A percentile compares a stretch with the other conserved stretches of the same genome.
These are phyloP conservation scores for Asteroscopus sphinx DNA, from an alignment of 2,888 invertebrate genomes.

Conservation along the genomic window DNA sequence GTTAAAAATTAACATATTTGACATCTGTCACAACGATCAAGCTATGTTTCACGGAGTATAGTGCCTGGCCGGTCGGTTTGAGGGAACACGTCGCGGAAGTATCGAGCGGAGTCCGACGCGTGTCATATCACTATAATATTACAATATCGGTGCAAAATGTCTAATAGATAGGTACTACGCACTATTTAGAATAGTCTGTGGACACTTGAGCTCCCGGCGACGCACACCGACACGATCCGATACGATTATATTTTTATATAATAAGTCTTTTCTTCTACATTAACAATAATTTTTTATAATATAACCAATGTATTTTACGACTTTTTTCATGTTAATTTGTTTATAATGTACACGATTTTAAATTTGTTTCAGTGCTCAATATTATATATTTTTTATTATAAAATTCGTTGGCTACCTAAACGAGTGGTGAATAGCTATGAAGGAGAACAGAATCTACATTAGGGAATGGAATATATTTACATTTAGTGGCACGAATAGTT, in stretches of 20 bases:
- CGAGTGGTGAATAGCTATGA: constrained; percentile 80
- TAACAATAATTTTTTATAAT: constrained; percentile 83
- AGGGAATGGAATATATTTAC: constrained; percentile 81
- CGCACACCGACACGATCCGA: constrained; percentile 63
- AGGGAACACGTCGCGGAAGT: constrained; percentile 55
- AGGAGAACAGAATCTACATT: constrained; percentile 79
- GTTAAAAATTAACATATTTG: too few relatives aligned
- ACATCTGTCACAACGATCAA: too few relatives aligned
- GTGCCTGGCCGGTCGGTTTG: constrained; percentile 25
- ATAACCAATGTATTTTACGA: constrained; percentile 74
- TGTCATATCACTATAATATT: constrained; percentile 76
- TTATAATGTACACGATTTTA: constrained; percentile 81
- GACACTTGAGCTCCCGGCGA: constrained; percentile 75
- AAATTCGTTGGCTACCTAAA: constrained; percentile 89
- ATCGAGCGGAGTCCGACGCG: constrained; percentile 67
- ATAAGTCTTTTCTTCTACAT: constrained; percentile 86
- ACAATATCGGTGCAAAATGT: constrained; percentile 87
- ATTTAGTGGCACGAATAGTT: constrained; percentile 60
- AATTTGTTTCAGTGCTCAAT: constrained; percentile 87
- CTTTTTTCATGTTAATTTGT: constrained; percentile 62
- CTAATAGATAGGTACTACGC: constrained; percentile 83
- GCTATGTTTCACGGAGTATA: too few relatives aligned
- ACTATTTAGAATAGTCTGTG: constrained; percentile 86
- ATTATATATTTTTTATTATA: constrained; percentile 77
- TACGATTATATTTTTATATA: constrained; percentile 71